Base-by-base conservation (phyloP, 2,888 invertebrate genomes). In the Ophion ellenae region DNA sequence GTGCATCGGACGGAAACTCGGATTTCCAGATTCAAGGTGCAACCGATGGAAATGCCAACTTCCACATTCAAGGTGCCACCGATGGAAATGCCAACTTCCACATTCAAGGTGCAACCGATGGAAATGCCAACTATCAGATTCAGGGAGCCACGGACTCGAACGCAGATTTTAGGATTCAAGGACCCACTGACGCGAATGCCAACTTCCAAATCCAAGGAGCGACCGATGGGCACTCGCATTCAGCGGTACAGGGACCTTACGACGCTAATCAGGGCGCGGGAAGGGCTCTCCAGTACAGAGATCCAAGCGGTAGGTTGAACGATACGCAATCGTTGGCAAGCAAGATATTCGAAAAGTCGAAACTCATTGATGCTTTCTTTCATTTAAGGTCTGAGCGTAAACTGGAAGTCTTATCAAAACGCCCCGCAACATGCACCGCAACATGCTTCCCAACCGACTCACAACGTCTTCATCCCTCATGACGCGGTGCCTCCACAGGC, bases 321-420 rank as follows among this genome's bases (percentile, higher is more conserved):
- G 11, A 24, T 6, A 24, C 53, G 7, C n/a, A 24, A 53, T 83
- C 59, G 11, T 59, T 17, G 10, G 6, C 14, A 28, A 20, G 24
- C 53, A 45, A 14, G 0, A 64, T 9, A 36, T 67, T 61, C 24
- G 0, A 76, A 47, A 1, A 20, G 28, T 24, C n/a, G 17, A 59
- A 45, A 61, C 6, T 11, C 6, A 20, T 66, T n/a, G 10, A 2
- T 11, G 53, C 59, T 73, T 73, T 63, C n/a, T 73, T 40, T 67
- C 40, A 32, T 64, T 57, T 0, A 20, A 94, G 94, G 94, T 67
- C 87, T 91, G 7, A 90, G 90, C 66, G 92, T 94, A 3, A 93
- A 93, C 66, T 94, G 94, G 94, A 91, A 89, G 28, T 92, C 93
- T 17, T 94, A 90, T 85, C 89, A 90, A 4, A 91, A 91, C 59